Evolutionary conservation across 2,797 vertebrate genomes (phyloP).

Genomic region (Sebastes flavidus): DNA sequence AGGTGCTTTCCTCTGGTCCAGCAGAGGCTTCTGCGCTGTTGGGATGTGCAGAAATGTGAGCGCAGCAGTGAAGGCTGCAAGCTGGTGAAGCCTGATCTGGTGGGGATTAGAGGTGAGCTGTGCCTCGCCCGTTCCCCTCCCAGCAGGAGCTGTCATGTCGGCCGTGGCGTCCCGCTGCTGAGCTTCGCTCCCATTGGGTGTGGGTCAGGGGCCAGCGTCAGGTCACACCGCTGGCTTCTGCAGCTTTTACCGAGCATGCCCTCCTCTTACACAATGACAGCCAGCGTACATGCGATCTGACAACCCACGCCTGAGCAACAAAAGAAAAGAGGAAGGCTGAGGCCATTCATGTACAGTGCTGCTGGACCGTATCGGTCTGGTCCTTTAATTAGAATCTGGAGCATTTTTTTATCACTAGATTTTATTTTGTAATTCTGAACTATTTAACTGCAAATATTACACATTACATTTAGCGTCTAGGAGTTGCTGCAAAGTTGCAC

Average conservation of each 20-base stretch:
- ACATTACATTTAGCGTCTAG: neutral
- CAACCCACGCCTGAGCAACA: slow-evolving; percentile 55
- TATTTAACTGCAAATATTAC: neutral
- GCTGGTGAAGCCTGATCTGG: slow-evolving; percentile 33
- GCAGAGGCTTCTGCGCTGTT: slow-evolving; percentile 13
- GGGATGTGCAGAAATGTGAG: slow-evolving; percentile 52
- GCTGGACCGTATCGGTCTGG: neutral
- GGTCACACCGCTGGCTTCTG: slow-evolving; percentile 58
- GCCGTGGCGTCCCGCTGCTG: slow-evolving; percentile 46
- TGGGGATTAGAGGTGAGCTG: slow-evolving; percentile 57
- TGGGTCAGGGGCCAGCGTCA: slow-evolving; percentile 62
- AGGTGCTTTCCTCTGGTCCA: slow-evolving; percentile 41
- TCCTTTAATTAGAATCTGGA: slow-evolving; percentile 14
- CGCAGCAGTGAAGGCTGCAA: slow-evolving; percentile 20
- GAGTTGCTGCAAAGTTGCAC: slow-evolving; percentile 12
- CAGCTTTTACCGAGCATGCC: slow-evolving; percentile 29
- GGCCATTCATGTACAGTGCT: slow-evolving; percentile 20
- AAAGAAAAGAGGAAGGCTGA: slow-evolving; percentile 27
- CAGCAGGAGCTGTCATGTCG: slow-evolving; percentile 73
- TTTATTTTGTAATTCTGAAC: slow-evolving; percentile 22
- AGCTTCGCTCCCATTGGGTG: slow-evolving; percentile 57
- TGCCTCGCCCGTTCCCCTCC: slow-evolving; percentile 46
- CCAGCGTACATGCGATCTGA: slow-evolving; percentile 44
- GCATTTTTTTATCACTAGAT: neutral
- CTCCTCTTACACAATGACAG: slow-evolving; percentile 25